Evolutionary conservation across 2,888 invertebrate species (phyloP).

Genomic region (Harpagoxenus sublaevis): DNA sequence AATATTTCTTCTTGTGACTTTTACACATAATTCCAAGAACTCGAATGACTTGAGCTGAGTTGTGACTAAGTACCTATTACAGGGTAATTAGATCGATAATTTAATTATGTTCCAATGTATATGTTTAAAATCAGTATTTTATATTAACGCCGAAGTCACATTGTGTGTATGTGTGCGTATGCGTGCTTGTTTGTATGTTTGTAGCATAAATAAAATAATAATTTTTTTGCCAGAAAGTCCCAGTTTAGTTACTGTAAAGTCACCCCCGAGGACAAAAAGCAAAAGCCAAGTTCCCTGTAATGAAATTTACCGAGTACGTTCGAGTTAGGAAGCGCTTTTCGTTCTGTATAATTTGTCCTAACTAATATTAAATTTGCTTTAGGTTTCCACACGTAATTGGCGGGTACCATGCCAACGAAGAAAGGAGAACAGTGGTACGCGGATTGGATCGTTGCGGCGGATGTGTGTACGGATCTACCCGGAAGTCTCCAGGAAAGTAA

Average conservation of each 20-base stretch:
- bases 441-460: constrained; percentile 51
- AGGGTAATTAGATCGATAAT: neutral
- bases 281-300: neutral
- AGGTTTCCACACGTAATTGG: constrained; percentile 7
- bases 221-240: neutral
- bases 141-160: neutral
- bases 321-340: neutral
- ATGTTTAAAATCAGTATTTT: neutral
- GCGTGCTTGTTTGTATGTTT: neutral
- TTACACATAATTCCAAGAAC: neutral
- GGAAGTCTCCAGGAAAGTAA: constrained; percentile 27
- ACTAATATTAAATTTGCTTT: constrained; percentile 38
- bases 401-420: constrained; percentile 47
- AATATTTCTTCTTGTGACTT: neutral
- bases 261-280: neutral
- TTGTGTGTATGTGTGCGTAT: neutral
- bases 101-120: neutral
- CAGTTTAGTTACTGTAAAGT: neutral
- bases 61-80: neutral
- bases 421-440: constrained; percentile 49
- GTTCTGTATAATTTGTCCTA: constrained; percentile 16
- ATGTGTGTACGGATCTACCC: constrained; percentile 29
- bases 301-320: constrained; percentile 20
- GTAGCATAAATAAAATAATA: neutral
- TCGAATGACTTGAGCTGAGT: neutral